Conservation (phyloP, 2,113 vertebrate species). For the Proterorhinus semilunaris region DNA sequence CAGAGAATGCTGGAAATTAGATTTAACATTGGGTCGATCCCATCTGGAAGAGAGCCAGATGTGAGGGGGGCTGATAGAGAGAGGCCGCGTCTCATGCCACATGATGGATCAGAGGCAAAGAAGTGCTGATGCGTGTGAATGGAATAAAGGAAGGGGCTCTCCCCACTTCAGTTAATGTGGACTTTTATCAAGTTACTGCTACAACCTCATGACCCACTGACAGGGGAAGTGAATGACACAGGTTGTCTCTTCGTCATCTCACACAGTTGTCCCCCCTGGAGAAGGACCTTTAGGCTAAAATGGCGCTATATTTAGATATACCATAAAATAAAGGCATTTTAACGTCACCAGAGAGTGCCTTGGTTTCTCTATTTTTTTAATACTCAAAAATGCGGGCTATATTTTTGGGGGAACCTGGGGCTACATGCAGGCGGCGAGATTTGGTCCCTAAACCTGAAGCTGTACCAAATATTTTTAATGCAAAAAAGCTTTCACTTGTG, state of each 20-base stretch:
- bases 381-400: too few relatives aligned
- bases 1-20: conserved; percentile 71
- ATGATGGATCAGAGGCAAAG: conserved; percentile 60
- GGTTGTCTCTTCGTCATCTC: not conserved
- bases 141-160: conserved; percentile 10
- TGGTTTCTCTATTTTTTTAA: too few relatives aligned
- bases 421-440: too few relatives aligned
- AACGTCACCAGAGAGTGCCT: too few relatives aligned
- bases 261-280: too few relatives aligned
- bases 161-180: conserved; percentile 33
- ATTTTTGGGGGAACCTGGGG: too few relatives aligned
- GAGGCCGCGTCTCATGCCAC: conserved; percentile 48
- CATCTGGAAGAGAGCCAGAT: conserved; percentile 63
- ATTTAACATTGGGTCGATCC: conserved; percentile 69
- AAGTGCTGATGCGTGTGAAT: conserved; percentile 63
- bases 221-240: not conserved
- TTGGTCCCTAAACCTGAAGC: too few relatives aligned
- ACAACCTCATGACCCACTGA: conserved; percentile 26
- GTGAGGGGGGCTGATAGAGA: conserved; percentile 54
- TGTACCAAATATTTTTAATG: too few relatives aligned
- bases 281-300: too few relatives aligned
- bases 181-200: conserved; percentile 30
- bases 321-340: too few relatives aligned
- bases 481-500: too few relatives aligned
- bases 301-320: too few relatives aligned